Base-by-base conservation (phyloP, 2,888 invertebrate species). In the Linnaemya tessellans region DNA sequence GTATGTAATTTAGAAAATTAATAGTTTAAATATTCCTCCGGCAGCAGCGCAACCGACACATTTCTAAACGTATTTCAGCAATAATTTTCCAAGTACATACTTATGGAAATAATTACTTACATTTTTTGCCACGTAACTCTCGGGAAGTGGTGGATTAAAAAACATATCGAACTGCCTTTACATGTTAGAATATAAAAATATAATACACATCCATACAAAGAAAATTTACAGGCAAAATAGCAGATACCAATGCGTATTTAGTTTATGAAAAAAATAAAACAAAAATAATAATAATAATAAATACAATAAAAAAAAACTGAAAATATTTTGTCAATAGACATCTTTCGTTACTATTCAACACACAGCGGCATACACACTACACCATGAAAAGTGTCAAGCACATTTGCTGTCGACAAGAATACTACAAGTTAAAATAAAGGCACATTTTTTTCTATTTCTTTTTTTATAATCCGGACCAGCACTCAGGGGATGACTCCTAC, bases 201-300 rank as follows among this genome's bases (percentile, higher is more conserved):
- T 43, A 35, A 49, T 15, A 56, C 22, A 56, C 25, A 18, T 15
- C 30, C 30, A 30, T 30, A 60, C 3, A 38, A 71, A 46, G 41
- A 73, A 73, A 70, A 64, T 70, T 64, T 75, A 65, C 54, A 79
- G 41, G 51, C 30, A 74, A 80, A 80, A 51, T 43, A 49, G 25
- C 20, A 77, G 75, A 85, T 85, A 58, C 79, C 85, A 85, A 49
- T 80, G 79, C 85, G 82, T 75, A 79, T 80, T 84, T 81, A 51
- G 79, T 75, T 74, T 81, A 73, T 64, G 25, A 51, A 51, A 3
- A 38, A 51, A 20, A 38, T n/a, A n/a, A n/a, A n/a, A n/a, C n/a
- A n/a, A n/a, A n/a, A n/a, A n/a, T n/a, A n/a, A n/a, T n/a, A n/a
- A n/a, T n/a, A n/a, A n/a, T n/a, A n/a, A n/a, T n/a, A 62, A 38